Percentiles rank a stretch among this genome's conserved stretches.
Evolutionary conservation across 2,797 vertebrate species (phyloP).

Genomic region (Sebastolobus altivelis): DNA sequence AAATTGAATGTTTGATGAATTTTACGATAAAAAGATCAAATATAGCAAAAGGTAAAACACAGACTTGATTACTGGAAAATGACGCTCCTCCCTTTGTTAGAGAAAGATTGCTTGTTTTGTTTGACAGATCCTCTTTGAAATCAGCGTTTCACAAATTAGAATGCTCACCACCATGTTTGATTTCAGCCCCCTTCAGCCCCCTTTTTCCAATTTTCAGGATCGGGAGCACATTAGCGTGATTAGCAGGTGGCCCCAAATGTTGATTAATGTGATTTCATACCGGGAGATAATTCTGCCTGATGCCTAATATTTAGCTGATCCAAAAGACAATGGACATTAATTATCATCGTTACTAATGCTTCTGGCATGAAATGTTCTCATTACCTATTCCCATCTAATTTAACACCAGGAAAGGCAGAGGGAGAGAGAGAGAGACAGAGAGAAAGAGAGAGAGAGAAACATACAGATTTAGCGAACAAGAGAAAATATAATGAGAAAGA

Average conservation of each 20-base stretch:
- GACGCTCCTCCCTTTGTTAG: neutral
- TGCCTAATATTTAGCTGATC: conserved; percentile 72
- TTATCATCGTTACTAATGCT: conserved; percentile 67
- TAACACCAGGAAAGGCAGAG: conserved; percentile 49
- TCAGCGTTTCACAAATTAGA: conserved; percentile 29
- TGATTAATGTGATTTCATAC: conserved; percentile 74
- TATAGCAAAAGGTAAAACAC: neutral
- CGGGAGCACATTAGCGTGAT: conserved; percentile 63
- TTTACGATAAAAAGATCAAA: neutral
- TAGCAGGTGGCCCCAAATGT: conserved; percentile 72
- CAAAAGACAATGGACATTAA: conserved; percentile 77
- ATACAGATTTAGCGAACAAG: neutral
- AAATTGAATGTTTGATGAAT: neutral
- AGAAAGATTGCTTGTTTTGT: conserved; percentile 23
- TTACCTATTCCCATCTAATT: conserved; percentile 68
- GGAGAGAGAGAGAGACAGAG: neutral
- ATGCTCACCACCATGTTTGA: conserved; percentile 23
- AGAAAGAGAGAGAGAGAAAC: neutral
- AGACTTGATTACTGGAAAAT: conserved; percentile 3
- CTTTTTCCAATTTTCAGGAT: conserved; percentile 50
- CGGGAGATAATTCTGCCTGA: conserved; percentile 67
- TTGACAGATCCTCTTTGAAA: conserved; percentile 37
- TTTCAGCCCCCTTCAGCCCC: conserved; percentile 11
- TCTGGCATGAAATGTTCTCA: conserved; percentile 69
- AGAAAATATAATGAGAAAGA: conserved; percentile 2